Percentiles rank a stretch among this genome's conserved stretches.
phyloP scores from a whole-genome alignment of 35 echinoderm and acorn worm species.

The Heliocidaris tuberculata region DNA sequence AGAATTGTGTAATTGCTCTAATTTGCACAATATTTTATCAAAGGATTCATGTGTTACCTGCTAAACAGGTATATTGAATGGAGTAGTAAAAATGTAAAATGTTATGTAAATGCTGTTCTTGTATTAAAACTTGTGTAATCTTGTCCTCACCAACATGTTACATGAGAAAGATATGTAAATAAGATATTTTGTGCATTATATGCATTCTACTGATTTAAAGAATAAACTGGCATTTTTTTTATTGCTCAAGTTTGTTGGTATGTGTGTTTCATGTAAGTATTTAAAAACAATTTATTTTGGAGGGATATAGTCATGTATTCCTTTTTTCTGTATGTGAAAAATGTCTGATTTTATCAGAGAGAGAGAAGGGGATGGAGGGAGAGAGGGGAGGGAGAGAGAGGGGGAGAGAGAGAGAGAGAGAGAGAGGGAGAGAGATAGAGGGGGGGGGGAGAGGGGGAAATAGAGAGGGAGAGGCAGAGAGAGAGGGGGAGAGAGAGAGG shows the following conservation, averaged over 20 bases:
- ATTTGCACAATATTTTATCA: slow-evolving; percentile 4
- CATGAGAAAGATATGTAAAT: not conserved
- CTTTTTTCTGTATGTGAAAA: not conserved
- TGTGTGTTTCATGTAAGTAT: not conserved
- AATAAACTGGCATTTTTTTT: not conserved
- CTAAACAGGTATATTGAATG: not conserved
- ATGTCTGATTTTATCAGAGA: not conserved
- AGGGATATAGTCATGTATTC: not conserved
- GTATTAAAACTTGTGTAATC: no score
- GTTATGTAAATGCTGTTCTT: not conserved
- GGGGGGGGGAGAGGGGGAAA: not conserved
- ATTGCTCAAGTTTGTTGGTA: not conserved
- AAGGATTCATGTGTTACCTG: not conserved
- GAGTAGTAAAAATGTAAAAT: not conserved
- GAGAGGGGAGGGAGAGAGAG: not conserved
- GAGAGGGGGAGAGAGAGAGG: not conserved
- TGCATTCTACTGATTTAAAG: not conserved
- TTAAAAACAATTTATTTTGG: no score
- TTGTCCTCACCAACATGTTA: not conserved
- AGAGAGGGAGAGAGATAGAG: not conserved
- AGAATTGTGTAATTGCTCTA: not conserved
- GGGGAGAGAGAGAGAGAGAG: not conserved
- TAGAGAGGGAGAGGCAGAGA: not conserved
- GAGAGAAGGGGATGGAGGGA: not conserved
- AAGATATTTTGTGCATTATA: slow-evolving; percentile 19